A percentile compares a stretch with the other conserved stretches of the same genome.
Conservation (phyloP, 2,888 invertebrate genomes). For the Protonemura montana region DNA sequence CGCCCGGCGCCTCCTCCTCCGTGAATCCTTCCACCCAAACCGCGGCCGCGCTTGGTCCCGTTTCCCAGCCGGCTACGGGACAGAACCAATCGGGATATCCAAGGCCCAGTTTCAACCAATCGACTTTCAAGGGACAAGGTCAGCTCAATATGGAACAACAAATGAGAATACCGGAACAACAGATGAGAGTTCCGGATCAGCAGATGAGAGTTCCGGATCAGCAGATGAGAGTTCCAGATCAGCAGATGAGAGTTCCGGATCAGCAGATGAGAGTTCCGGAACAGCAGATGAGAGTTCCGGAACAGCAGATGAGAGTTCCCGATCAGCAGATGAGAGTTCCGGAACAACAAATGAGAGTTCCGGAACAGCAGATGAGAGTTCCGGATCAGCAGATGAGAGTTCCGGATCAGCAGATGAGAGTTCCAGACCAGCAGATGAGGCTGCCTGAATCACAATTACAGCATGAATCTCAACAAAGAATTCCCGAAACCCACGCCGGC, state of each 20-base stretch:
- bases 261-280: background rate
- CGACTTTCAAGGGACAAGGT: too few species aligned
- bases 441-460: background rate
- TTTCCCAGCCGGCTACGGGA: background rate
- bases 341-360: background rate
- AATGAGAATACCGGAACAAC: background rate
- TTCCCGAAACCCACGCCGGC: too few species aligned
- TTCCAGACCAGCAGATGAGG: background rate
- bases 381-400: background rate
- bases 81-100: background rate
- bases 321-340: background rate
- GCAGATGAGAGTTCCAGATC: background rate
- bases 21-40: background rate
- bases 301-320: background rate
- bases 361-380: background rate
- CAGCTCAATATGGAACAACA: background rate
- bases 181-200: background rate
- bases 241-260: background rate
- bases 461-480: too few species aligned
- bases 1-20: background rate
- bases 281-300: background rate
- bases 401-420: background rate
- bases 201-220: background rate
- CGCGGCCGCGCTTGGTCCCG: background rate
- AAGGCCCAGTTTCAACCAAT: too few species aligned